Base-by-base conservation (phyloP, 2,113 vertebrate species). In the Orthochromis malagaraziensis region DNA sequence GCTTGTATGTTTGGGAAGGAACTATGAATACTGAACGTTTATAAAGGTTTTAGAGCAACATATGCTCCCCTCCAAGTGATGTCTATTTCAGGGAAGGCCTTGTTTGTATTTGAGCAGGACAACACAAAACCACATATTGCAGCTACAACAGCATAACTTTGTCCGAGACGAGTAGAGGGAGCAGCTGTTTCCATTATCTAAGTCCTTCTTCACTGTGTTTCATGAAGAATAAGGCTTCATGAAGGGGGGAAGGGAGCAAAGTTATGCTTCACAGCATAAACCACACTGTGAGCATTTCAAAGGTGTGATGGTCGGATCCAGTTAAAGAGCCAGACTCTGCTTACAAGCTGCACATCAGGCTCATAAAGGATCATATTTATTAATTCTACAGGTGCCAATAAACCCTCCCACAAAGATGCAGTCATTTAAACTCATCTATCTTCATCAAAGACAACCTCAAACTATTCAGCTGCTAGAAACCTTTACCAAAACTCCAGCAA, bases 131-230 rank as follows among this genome's bases (percentile, higher is more conserved):
- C 53, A 54, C 19, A n/a, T 53, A 53, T 0, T 53, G 49, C 9
- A 10, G 9, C 19, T 51, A 10, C 10, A 54, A 54, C 53, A 54
- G n/a, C 6, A 4, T 54, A 1, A 54, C 53, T 54, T 24, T 54
- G 1, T 54, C 53, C 0, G 4, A 55, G 53, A 24, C 0, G 53
- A 55, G 11, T 55, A 12, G 1, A 55, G 24, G 5, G 0, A 54
- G 51, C 51, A 6, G 51, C 51, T 21, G 51, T 54, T 54, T 54
- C 51, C 10, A 21, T 54, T 54, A 21, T 12, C 53, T 55, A 55
- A 24, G 6, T 2, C 3, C 51, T 6, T 6, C 51, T 12, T 54
- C 10, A 24, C 10, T 54, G 1, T 54, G 53, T 24, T 54, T 54
- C 51, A 21, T 45, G 42, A 45, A 16, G 1, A 51, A 53, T 5